Conservation (phyloP, 2,888 invertebrate species). For the Chaetogeoica ovagalla region DNA sequence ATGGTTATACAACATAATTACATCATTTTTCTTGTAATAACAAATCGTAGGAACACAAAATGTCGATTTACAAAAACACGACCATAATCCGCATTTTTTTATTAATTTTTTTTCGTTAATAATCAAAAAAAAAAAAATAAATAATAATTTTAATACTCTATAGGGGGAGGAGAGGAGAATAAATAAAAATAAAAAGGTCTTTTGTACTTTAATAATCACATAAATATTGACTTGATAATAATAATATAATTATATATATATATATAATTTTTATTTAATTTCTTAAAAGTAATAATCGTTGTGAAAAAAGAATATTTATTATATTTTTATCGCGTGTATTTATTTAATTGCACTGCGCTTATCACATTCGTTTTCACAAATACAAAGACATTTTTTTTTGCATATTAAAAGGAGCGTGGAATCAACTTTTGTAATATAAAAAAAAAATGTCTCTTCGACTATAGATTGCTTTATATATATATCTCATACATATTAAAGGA, state of each 20-base stretch:
- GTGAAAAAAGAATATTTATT: slow-evolving; percentile 39
- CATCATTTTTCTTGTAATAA: slow-evolving; percentile 30
- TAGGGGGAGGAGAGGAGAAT: background rate
- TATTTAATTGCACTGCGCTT: slow-evolving; percentile 51
- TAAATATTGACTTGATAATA: slow-evolving; percentile 48
- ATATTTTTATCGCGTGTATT: slow-evolving; percentile 20
- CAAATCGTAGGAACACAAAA: slow-evolving; percentile 50
- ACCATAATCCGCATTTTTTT: slow-evolving; percentile 21
- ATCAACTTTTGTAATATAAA: slow-evolving; percentile 28
- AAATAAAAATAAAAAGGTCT: slow-evolving; percentile 36
- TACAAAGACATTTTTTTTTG: slow-evolving; percentile 8
- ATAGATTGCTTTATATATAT: slow-evolving; percentile 24
- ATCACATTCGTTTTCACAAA: slow-evolving; percentile 49
- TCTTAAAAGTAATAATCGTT: slow-evolving; percentile 22
- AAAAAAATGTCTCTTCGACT: slow-evolving; percentile 16
- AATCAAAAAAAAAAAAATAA: background rate
- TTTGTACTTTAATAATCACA: slow-evolving; percentile 52
- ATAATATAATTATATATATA: slow-evolving; percentile 4
- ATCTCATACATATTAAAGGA: background rate
- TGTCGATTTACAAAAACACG: slow-evolving; percentile 34
- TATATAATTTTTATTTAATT: slow-evolving; percentile 4
- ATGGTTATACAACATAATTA: slow-evolving; percentile 17
- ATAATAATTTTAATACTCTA: slow-evolving; percentile 41
- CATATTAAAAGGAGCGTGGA: slow-evolving; percentile 19
- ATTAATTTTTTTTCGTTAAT: background rate